Percentiles rank a stretch among this genome's conserved stretches.
Evolutionary conservation across 64 coral and sea anemone genomes (phyloP).

Genomic region (Pachyseris speciosa): DNA sequence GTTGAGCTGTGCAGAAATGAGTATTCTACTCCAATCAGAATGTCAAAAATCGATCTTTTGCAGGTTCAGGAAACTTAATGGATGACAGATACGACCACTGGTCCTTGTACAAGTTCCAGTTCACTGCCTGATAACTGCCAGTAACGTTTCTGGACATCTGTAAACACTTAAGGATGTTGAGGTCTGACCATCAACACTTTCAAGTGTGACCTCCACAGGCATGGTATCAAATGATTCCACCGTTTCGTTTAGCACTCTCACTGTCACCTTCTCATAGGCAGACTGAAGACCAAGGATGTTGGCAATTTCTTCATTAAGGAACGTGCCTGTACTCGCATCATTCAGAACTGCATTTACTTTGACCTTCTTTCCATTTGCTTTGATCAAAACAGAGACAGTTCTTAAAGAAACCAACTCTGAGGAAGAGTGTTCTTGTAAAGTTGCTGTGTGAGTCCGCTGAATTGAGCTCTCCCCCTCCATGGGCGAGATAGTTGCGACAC

Average conservation of each 20-base stretch:
- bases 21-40: constrained; percentile 66
- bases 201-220: constrained; percentile 19
- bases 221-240: constrained; percentile 62
- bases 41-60: constrained; percentile 40
- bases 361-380: no score
- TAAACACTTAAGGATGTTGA: background rate
- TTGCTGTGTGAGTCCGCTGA: no score
- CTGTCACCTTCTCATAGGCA: background rate
- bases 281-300: background rate
- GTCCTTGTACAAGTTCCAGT: background rate
- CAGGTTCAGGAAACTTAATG: no score
- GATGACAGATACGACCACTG: background rate
- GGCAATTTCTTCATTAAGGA: constrained; percentile 60
- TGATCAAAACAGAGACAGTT: background rate
- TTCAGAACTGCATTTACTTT: no score
- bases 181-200: constrained; percentile 29
- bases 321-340: no score
- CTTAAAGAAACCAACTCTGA: constrained; percentile 8
- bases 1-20: constrained; percentile 62
- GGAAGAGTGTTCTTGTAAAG: background rate
- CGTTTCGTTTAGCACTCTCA: constrained; percentile 53
- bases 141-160: background rate
- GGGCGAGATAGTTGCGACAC: no score
- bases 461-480: no score
- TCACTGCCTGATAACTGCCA: constrained; percentile 6